Evolutionary conservation across 2,797 vertebrate species (phyloP), one percentile per base, ranked within the genome.

Genomic region (Enteromius fasciolatus): DNA sequence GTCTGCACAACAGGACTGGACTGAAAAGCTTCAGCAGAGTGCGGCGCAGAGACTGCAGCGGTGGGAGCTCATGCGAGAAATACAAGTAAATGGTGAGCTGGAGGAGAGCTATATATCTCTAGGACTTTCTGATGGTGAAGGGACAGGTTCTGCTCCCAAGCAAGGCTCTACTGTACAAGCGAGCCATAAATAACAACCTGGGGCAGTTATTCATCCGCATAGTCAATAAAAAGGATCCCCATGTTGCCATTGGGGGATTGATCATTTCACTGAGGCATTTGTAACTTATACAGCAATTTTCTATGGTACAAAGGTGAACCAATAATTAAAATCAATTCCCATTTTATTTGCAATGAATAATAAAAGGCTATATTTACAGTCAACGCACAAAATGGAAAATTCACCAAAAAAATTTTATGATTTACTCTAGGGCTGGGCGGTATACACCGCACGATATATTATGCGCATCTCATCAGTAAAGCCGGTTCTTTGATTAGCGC

Each of bases 11-110:
- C 77, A 54, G 23, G 11, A 18, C 12, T 52, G 41, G 28, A 63
- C 59, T 33, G 28, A 75, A 39, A 4, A 70, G 64, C 89, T 91
- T 87, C 84, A 31, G 67, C 31, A 15, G 25, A 84, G 86, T 89
- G 90, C 91, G 68, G 88, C 88, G 87, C 89, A 88, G 74, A 92
- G 90, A 92, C 87, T 91, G 90, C 89, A 72, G 90, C 23, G 0
- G 61, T 61, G 82, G 90, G 89, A 92, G 89, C 92, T 91, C 83
- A 46, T 91, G 92, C 89, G 87, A 93, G 92, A 93, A 94, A 93
- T 92, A 92, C 93, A 93, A 93, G 91, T 92, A 93, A 93, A 94
- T 90, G 88, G 92, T 89, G 87, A 91, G 90, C 90, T 88, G 88
- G 89, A 87, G 90, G 89, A 90, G 84, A 89, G 90, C 79, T 82